Percentiles rank a stretch among this genome's conserved stretches.
These are phyloP conservation scores for Venustaconcha ellipsiformis DNA, from an alignment of 1,140 invertebrate genomes.

Conservation along the genomic window DNA sequence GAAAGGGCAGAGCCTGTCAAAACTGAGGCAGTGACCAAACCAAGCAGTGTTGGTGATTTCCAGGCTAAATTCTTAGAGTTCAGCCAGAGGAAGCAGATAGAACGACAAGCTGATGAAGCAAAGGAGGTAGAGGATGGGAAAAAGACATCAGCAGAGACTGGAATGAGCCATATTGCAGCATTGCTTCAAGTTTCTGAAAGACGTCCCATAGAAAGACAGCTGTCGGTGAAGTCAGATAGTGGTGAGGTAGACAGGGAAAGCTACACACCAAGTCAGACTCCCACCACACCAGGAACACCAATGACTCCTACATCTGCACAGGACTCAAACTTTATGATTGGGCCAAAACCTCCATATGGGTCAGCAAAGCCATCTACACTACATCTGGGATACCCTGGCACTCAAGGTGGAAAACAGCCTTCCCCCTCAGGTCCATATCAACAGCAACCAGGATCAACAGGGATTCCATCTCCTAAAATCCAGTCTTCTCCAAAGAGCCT, in stretches of 20 bases:
- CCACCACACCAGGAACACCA: conserved; percentile 37
- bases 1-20: conserved; percentile 4
- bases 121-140: conserved; percentile 21
- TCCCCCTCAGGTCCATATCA: conserved; percentile 9
- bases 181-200: conserved; percentile 46
- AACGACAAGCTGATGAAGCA: conserved; percentile 17
- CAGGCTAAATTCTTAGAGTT: conserved; percentile 69
- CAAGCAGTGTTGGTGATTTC: conserved; percentile 53
- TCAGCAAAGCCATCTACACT: conserved; percentile 35
- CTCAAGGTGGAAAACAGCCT: background rate
- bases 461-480: conserved; percentile 40
- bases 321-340: conserved; percentile 36
- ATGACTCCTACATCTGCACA: conserved; percentile 5
- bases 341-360: conserved; percentile 37
- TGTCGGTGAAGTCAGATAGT: conserved; percentile 27
- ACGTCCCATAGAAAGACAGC: background rate
- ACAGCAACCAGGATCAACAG: conserved; percentile 30
- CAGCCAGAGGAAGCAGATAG: conserved; percentile 66
- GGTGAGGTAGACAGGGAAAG: conserved; percentile 23
- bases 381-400: conserved; percentile 13
- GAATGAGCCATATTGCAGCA: conserved; percentile 55
- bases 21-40: conserved; percentile 15
- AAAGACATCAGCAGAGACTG: conserved; percentile 13
- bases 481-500: conserved; percentile 55
- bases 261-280: conserved; percentile 23